Base-by-base conservation (phyloP, 2,113 vertebrate genomes). In the Paraplagusia blochii region DNA sequence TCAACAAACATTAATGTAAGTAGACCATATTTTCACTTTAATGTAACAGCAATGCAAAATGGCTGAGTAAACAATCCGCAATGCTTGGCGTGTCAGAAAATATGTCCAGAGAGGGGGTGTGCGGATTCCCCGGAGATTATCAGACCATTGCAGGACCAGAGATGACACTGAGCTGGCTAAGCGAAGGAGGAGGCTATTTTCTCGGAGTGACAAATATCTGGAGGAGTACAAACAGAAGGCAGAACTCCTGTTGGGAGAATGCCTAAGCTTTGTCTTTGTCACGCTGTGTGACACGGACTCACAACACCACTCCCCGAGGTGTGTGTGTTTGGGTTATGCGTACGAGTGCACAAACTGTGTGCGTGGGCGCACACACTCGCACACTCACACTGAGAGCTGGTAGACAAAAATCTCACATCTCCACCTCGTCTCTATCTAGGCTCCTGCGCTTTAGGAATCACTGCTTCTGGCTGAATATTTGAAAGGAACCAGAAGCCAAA, bases 241-340 rank as follows among this genome's bases (percentile, higher is more conserved):
- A 63, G 60, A 66, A 74, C 63, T 61, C 82, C 79, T 78, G 81
- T 70, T 81, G 82, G 77, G 79, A 85, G 73, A 74, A 81, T 35
- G 77, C 66, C 82, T 69, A 61, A 86, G 79, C 82, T 80, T 81
- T 84, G 82, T 85, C 84, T 86, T 81, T 84, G 80, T 86, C 86
- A 78, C 56, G 68, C 68, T 66, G 80, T 69, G 82, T 82, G 74
- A 83, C 79, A 85, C 67, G 61, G 55, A 77, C 70, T 72, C 74
- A 66, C 77, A 71, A 55, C 74, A 58, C 47, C 53, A 36, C 80
- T 77, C 77, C 77, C 81, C 34, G 63, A 78, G 65, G 76, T 78
- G 76, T 77, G 76, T 77, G 74, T 29, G 50, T n/a, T 51, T 36
- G 15, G 66, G 44, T 47, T 60, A 58, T 69, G 80, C 80, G 74